Conservation (phyloP, 2,113 vertebrate species). For the Melanotaenia duboulayi region DNA sequence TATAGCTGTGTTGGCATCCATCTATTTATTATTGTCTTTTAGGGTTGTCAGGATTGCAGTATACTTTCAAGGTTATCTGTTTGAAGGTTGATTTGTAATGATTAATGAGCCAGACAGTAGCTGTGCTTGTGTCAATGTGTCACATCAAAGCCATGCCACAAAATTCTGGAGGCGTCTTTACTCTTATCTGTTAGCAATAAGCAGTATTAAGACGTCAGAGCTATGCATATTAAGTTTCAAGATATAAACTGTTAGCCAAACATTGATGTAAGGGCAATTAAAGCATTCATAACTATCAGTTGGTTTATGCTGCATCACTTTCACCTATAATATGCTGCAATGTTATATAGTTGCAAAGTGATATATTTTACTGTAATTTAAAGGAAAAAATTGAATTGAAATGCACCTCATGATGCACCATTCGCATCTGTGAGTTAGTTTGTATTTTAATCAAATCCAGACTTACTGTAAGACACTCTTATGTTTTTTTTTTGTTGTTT, state of each 20-base stretch:
- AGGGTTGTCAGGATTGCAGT: slow-evolving; percentile 30
- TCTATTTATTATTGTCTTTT: slow-evolving; percentile 4
- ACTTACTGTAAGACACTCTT: too few relatives aligned
- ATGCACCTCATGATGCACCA: not conserved
- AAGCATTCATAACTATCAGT: too few relatives aligned
- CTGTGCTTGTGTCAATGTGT: slow-evolving; percentile 3
- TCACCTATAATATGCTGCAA: too few relatives aligned
- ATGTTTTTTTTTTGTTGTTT: slow-evolving; percentile 3
- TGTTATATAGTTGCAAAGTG: too few relatives aligned
- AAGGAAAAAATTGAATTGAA: too few relatives aligned
- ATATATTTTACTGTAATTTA: too few relatives aligned
- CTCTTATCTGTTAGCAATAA: slow-evolving; percentile 40
- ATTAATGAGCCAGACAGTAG: slow-evolving; percentile 54
- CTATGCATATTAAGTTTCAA: not conserved
- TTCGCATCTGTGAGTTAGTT: not conserved
- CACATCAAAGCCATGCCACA: slow-evolving; percentile 57
- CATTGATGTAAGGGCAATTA: too few relatives aligned
- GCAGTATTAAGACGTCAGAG: not conserved
- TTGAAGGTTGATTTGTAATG: slow-evolving; percentile 34
- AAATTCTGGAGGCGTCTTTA: not conserved
- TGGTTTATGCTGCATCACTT: too few relatives aligned
- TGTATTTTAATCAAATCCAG: too few relatives aligned
- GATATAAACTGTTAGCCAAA: not conserved
- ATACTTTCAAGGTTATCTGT: slow-evolving; percentile 46
- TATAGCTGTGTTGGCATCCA: not conserved